Evolutionary conservation across 2,888 invertebrate genomes (phyloP).

Genomic region (Dyspetes luteomarginatus): DNA sequence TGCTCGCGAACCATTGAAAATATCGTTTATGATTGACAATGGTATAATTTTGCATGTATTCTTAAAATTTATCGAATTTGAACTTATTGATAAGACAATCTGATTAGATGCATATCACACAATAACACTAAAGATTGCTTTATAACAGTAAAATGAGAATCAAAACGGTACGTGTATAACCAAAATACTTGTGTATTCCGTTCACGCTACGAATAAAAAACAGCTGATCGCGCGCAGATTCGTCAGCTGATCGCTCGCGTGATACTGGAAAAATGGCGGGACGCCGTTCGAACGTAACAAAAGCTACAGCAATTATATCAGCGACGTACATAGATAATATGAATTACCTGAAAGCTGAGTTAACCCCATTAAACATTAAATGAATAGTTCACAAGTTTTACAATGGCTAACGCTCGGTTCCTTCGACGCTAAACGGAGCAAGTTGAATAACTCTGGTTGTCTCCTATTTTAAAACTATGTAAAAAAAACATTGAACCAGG

Average conservation of each 20-base stretch:
- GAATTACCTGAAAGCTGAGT: too few species aligned
- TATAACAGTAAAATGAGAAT: too few species aligned
- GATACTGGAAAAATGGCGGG: slow-evolving; percentile 8
- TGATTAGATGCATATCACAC: not conserved
- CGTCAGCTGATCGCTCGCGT: slow-evolving; percentile 22
- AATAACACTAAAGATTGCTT: not conserved
- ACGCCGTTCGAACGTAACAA: not conserved
- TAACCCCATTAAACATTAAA: too few species aligned
- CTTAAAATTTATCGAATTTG: not conserved
- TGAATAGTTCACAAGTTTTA: too few species aligned
- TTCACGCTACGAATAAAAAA: not conserved
- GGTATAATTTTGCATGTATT: not conserved
- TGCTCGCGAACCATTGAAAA: not conserved
- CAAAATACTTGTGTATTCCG: not conserved
- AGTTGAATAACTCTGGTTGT: too few species aligned
- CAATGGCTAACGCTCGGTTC: too few species aligned
- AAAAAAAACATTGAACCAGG: too few species aligned
- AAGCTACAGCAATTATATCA: not conserved
- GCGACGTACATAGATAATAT: too few species aligned
- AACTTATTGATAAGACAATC: not conserved
- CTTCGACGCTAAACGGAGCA: too few species aligned
- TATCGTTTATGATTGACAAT: not conserved
- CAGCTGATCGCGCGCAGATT: slow-evolving; percentile 18
- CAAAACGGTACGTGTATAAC: not conserved
- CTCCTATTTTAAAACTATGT: too few species aligned